phyloP scores from a whole-genome alignment of 2,797 vertebrate genomes.

The Amphiprion clarkii region DNA sequence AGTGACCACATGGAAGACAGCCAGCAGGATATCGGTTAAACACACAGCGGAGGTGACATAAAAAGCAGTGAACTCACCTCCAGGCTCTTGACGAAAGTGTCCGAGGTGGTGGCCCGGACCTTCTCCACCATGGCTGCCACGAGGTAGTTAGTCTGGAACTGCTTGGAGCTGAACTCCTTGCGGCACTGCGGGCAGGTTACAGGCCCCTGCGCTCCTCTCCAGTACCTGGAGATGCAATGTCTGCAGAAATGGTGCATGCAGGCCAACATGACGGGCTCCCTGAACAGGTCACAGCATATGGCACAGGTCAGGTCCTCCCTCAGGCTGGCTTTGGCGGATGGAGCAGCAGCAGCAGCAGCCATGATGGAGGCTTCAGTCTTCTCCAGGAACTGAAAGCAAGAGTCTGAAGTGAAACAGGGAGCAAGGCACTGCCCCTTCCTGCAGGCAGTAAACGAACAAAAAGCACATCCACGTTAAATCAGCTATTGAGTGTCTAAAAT shows the following conservation, averaged over 20 bases:
- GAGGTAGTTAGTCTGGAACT: slow-evolving; percentile 89
- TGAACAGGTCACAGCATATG: slow-evolving; percentile 91
- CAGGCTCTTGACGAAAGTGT: slow-evolving; percentile 69
- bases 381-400: slow-evolving; percentile 49
- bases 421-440: background rate
- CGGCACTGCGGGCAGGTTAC: slow-evolving; percentile 90
- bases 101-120: slow-evolving; percentile 80
- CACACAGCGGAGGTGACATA: background rate
- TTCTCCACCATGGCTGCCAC: slow-evolving; percentile 91
- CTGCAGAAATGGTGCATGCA: slow-evolving; percentile 94
- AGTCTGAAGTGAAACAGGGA: slow-evolving; percentile 3
- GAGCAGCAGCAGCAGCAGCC: slow-evolving; percentile 50
- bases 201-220: slow-evolving; percentile 74
- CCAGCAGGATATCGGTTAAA: slow-evolving; percentile 9
- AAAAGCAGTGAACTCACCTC: slow-evolving; percentile 79
- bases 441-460: no score
- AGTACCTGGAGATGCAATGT: slow-evolving; percentile 89
- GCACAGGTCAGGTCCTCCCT: slow-evolving; percentile 91
- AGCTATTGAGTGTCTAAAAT: background rate
- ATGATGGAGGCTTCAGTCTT: slow-evolving; percentile 30
- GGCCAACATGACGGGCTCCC: slow-evolving; percentile 90
- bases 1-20: background rate
- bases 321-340: slow-evolving; percentile 75
- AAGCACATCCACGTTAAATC: background rate
- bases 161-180: slow-evolving; percentile 80